phyloP scores from a whole-genome alignment of 2,797 vertebrate genomes.

The Characodon lateralis region DNA sequence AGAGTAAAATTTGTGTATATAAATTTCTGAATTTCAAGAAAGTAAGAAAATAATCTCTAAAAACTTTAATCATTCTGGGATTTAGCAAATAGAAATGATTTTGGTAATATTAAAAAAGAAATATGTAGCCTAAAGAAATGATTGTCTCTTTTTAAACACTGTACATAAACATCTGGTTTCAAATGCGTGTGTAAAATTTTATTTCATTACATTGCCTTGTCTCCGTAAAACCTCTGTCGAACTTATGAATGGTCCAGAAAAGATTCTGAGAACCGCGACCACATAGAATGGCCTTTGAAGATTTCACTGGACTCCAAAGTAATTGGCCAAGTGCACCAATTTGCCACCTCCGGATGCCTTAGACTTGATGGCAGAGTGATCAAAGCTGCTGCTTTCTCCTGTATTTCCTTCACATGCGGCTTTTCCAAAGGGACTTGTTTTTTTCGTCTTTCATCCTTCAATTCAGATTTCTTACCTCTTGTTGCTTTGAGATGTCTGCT shows the following conservation, averaged over 20 bases:
- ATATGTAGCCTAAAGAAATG: no score
- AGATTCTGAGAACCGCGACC: constrained; percentile 27
- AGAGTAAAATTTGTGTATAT: neutral
- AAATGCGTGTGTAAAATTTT: neutral
- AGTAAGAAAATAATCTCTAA: neutral
- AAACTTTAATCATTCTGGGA: neutral
- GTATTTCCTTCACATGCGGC: constrained; percentile 63
- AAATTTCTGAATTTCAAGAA: neutral
- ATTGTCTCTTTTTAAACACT: neutral
- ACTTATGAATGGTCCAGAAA: constrained; percentile 20
- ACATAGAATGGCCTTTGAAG: constrained; percentile 36
- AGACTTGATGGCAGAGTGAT: constrained; percentile 69
- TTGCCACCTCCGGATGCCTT: constrained; percentile 60
- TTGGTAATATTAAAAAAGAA: neutral
- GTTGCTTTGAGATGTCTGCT: constrained; percentile 58
- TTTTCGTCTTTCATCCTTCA: constrained; percentile 73
- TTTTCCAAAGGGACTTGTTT: constrained; percentile 61
- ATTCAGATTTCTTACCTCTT: constrained; percentile 52
- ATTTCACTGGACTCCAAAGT: constrained; percentile 33
- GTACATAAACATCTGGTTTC: neutral
- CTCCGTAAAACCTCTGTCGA: constrained; percentile 15
- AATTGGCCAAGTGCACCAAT: constrained; percentile 63
- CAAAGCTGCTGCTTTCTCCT: constrained; percentile 63
- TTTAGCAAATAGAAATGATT: no score
- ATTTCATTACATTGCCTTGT: constrained; percentile 18